phyloP scores from a whole-genome alignment of 2,113 vertebrate genomes.

The Pluvianellus socialis region DNA sequence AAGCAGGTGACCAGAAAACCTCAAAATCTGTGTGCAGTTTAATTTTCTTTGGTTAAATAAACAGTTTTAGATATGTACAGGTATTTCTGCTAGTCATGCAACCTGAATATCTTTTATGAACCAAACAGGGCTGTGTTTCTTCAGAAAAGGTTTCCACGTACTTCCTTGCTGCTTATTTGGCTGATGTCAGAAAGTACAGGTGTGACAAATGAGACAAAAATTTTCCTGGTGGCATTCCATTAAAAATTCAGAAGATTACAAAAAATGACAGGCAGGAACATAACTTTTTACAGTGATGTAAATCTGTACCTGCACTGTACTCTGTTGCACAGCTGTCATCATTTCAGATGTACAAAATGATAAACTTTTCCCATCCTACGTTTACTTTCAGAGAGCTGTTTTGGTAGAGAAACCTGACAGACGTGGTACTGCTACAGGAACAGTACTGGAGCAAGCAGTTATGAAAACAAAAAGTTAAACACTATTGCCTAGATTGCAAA shows the following conservation, averaged over 20 bases:
- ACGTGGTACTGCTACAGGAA: not conserved
- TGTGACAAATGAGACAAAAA: not conserved
- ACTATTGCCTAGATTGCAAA: not conserved
- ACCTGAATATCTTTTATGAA: not conserved
- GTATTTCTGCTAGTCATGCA: not conserved
- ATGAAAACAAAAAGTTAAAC: not conserved
- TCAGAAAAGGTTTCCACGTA: not conserved
- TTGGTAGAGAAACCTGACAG: not conserved
- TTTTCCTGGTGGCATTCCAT: not conserved
- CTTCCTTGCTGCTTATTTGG: not conserved
- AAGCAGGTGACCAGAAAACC: not conserved
- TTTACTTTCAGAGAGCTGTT: not conserved
- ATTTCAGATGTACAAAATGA: not conserved
- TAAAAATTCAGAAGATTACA: not conserved
- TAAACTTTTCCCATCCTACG: not conserved
- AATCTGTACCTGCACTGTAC: not conserved
- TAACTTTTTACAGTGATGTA: not conserved
- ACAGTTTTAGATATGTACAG: not conserved
- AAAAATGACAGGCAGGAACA: not conserved
- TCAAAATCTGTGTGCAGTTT: not conserved
- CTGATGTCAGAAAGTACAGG: not conserved
- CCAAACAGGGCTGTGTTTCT: not conserved
- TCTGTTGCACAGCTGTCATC: not conserved
- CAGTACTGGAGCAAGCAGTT: not conserved
- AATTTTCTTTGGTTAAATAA: not conserved